These are phyloP conservation scores for Electrona antarctica DNA, from an alignment of 2,113 vertebrate genomes.

Conservation along the genomic window DNA sequence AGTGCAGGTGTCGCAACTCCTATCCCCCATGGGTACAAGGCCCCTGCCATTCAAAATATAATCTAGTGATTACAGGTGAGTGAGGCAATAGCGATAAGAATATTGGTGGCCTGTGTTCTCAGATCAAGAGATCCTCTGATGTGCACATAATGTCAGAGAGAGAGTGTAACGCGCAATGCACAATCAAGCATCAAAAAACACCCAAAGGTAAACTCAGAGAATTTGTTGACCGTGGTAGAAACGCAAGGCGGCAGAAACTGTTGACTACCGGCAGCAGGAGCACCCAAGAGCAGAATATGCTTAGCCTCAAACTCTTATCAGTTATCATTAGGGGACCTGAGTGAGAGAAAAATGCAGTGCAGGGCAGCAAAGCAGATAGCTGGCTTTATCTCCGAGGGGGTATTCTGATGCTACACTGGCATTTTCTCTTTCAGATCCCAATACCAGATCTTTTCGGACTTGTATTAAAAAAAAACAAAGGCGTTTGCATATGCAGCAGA, in stretches of 20 bases:
- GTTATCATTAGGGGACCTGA: background rate
- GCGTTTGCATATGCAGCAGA: constrained; percentile 33
- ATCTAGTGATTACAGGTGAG: background rate
- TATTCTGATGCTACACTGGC: constrained; percentile 46
- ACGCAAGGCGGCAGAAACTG: background rate
- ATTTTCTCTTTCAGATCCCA: constrained; percentile 26
- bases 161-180: background rate
- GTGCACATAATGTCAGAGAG: background rate
- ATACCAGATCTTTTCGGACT: constrained; percentile 42
- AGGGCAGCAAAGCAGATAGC: constrained; percentile 32
- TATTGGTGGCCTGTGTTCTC: background rate
- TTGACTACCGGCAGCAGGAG: constrained; percentile 5
- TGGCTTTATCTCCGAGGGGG: constrained; percentile 36
- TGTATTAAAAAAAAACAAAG: constrained; percentile 44
- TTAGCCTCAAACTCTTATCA: constrained; percentile 6
- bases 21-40: no score
- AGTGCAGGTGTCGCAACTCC: no score
- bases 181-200: background rate
- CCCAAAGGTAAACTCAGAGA: background rate
- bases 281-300: background rate
- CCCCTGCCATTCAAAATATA: no score
- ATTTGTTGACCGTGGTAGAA: background rate
- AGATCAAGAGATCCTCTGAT: background rate
- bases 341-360: constrained; percentile 8
- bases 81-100: background rate